These are phyloP conservation scores for Pipistrellus kuhlii DNA, from an alignment of 2,797 vertebrate species.

Conservation along the genomic window DNA sequence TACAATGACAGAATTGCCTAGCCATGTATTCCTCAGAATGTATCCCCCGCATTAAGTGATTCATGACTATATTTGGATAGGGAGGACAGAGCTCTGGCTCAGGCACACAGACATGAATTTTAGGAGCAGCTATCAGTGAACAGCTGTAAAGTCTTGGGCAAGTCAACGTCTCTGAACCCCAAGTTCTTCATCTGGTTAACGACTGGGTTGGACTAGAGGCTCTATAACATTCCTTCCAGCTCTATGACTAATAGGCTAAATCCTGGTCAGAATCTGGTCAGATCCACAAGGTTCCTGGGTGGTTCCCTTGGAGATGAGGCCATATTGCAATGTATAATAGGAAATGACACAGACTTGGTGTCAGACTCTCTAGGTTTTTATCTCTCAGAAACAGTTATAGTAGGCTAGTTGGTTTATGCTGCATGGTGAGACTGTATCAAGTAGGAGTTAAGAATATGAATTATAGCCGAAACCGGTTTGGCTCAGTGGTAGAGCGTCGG, in stretches of 20 bases:
- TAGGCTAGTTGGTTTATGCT: background rate
- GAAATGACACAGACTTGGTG: background rate
- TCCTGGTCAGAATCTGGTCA: background rate
- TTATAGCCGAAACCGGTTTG: background rate
- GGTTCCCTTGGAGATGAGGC: background rate
- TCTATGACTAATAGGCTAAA: background rate
- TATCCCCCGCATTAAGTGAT: background rate
- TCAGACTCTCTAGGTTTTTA: constrained; percentile 19
- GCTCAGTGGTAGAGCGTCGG: too few relatives aligned
- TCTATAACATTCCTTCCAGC: constrained; percentile 19
- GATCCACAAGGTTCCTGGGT: background rate
- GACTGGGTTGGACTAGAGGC: background rate
- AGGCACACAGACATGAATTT: background rate
- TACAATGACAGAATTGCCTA: background rate
- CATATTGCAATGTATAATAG: background rate
- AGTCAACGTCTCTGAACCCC: constrained; percentile 6
- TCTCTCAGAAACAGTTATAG: background rate
- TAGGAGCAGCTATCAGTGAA: background rate
- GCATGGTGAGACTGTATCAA: background rate
- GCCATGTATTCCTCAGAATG: background rate
- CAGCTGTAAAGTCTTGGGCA: background rate
- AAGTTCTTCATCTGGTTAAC: background rate
- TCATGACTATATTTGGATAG: background rate
- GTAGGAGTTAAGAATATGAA: constrained; percentile 29
- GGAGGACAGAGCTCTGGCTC: background rate